Base-by-base conservation (phyloP, 2,113 vertebrate genomes). In the Malurus cyaneus region DNA sequence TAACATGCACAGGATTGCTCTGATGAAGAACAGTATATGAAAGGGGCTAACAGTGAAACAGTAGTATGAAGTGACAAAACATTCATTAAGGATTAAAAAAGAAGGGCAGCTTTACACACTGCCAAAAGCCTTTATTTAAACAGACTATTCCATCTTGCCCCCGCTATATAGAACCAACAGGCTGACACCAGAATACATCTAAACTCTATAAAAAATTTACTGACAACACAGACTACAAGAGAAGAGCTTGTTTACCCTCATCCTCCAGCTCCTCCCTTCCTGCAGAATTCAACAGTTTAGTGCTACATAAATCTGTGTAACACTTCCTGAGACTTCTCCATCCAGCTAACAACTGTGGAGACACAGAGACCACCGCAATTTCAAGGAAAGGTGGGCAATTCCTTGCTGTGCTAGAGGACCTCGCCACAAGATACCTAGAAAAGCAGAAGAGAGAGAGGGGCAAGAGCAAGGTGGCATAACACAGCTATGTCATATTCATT, bases 181-280 rank as follows among this genome's bases (percentile, higher is more conserved):
- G 44, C 2, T 97, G 88, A 94, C 50, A 66, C 67, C 34, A 88
- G 72, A 90, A 96, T 95, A 96, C 95, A 97, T 94, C 76, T 92
- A 82, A 91, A 32, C 90, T 91, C 88, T 46, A 88, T 93, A 95
- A 95, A 96, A 95, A 96, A 96, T 93, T 81, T 92, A 96, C 83
- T 88, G 79, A 86, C 88, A 94, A 70, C 64, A 92, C 42, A 86
- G 69, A 60, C 82, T 81, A 72, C 8, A 12, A 69, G 67, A 83
- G 56, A 94, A 88, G 65, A 80, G 64, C 52, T 96, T 77, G 57
- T 90, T 78, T 94, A 92, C 57, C 29, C 41, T 96, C 57, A 87
- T 66, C 44, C 41, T 92, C 52, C 71, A 90, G 32, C 32, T 94
- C 59, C 71, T 93, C 49, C 52, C 41, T 61, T 90, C 82, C 82